Base-by-base conservation (phyloP, 2,113 vertebrate genomes). In the Meleagris gallopavo region DNA sequence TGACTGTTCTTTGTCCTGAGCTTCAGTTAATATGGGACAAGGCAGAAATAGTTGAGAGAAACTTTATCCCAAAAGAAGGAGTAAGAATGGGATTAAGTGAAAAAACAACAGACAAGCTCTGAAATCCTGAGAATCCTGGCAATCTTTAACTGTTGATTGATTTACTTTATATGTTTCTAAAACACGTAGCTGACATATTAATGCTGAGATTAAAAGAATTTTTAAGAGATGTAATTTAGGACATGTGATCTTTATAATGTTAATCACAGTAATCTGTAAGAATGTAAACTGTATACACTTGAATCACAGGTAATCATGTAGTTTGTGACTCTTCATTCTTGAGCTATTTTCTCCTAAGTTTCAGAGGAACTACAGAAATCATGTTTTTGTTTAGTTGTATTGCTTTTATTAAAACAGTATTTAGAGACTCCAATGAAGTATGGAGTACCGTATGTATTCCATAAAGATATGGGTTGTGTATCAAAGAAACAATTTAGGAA, bases 321-420 rank as follows among this genome's bases (percentile, higher is more conserved):
- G 52, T 86, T 93, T 24, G 20, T 30, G 61, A 52, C 38, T 81
- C 32, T 86, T 90, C 34, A 20, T 83, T 73, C 15, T 79, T 45
- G 22, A 90, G 38, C 50, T 82, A 61, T 6, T 78, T 95, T 95
- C 55, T 84, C 34, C 17, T n/a, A 0, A 57, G 30, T 72, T 81
- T 88, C 77, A 69, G 73, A 72, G 72, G 25, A 74, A 43, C 30
- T 52, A 9, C 9, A 69, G 69, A 78, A 91, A 14, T 43, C 3
- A 1, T 74, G 18, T 71, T 88, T 83, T 38, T 25, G 14, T 66
- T 86, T 80, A 38, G 27, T 19, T 88, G 19, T 41, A 58, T 67
- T 80, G 80, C 45, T 88, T 93, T 89, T 83, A 58, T 80, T 86
- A 88, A 48, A 40, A 24, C 57, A 76, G 43, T 61, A 72, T 75